Evolutionary conservation across 1,140 invertebrate species (phyloP).

Genomic region (Heliconius nattereri): DNA sequence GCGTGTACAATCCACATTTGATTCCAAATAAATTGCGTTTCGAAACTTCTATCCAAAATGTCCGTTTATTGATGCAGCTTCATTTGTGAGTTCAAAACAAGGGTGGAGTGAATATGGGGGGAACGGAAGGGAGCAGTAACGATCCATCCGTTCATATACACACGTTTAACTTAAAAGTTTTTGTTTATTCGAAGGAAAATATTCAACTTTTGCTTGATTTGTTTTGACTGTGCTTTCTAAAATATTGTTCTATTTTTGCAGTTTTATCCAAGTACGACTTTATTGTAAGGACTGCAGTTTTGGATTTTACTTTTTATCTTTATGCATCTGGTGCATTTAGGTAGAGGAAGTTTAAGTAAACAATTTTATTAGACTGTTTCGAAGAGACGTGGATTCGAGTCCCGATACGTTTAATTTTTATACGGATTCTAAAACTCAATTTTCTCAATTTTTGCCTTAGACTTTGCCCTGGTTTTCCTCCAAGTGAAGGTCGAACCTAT

Average conservation of each 20-base stretch:
- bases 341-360: too few relatives aligned
- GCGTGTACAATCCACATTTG: constrained; percentile 6
- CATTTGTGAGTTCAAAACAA: constrained; percentile 18
- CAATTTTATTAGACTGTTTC: too few relatives aligned
- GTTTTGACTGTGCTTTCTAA: neutral
- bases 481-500: too few relatives aligned
- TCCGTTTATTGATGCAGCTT: constrained; percentile 19
- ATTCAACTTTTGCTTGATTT: neutral
- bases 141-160: neutral
- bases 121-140: neutral
- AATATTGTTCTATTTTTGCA: neutral
- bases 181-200: neutral
- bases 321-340: too few relatives aligned
- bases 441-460: too few relatives aligned
- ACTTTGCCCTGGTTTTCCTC: too few relatives aligned
- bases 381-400: too few relatives aligned
- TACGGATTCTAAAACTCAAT: too few relatives aligned
- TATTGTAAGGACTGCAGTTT: too few relatives aligned
- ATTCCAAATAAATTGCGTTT: neutral
- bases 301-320: too few relatives aligned
- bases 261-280: neutral
- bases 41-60: neutral
- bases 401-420: too few relatives aligned
- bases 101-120: constrained; percentile 1
- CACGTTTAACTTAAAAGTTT: neutral